Base-by-base conservation (phyloP, 2,113 vertebrate species). In the Gymnarchus niloticus region DNA sequence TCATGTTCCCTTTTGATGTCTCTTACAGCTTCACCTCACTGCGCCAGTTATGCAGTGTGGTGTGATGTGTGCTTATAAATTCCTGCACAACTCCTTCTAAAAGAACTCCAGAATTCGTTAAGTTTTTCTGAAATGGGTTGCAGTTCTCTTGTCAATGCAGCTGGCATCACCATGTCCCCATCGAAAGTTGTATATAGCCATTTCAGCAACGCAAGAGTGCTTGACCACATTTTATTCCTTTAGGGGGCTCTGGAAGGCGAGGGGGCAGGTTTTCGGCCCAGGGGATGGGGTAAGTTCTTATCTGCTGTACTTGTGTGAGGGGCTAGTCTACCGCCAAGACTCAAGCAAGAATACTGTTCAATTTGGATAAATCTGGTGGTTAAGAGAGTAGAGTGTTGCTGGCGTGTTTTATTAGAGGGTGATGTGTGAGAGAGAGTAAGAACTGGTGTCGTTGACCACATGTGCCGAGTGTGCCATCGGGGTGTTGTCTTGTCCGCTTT, bases 241-340 rank as follows among this genome's bases (percentile, higher is more conserved):
- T 28, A 96, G 95, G 95, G 89, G 95, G 94, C 82, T 94, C 94
- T 90, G 94, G 94, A 92, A 91, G 98, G 89, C 93, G 98, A 90
- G 98, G 97, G 87, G 97, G 97, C 93, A 94, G 98, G 77, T 99
- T 99, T 94, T 99, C 98, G 54, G 97, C 97, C 73, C 98, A 99
- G 94, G 98, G 97, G 93, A 99, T 99, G 98, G 98, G 98, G 98
- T 99, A 92, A 95, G 97, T 91, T 28, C 8, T 44, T 54, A 57
- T 69, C 52, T 56, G 25, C 61, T 54, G 48, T 51, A 46, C 48
- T 56, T 3, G 52, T 51, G 14, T 48, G 19, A 51, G 61, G 61
- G 90, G 92, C 92, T 91, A 92, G 91, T 91, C 91, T 90, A 92
- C 92, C 88, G 41, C 0, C 23, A 5, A 83, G 2, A 28, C 7